These are phyloP conservation scores for Caradrina kadenii DNA, from an alignment of 2,888 invertebrate genomes.

Conservation along the genomic window DNA sequence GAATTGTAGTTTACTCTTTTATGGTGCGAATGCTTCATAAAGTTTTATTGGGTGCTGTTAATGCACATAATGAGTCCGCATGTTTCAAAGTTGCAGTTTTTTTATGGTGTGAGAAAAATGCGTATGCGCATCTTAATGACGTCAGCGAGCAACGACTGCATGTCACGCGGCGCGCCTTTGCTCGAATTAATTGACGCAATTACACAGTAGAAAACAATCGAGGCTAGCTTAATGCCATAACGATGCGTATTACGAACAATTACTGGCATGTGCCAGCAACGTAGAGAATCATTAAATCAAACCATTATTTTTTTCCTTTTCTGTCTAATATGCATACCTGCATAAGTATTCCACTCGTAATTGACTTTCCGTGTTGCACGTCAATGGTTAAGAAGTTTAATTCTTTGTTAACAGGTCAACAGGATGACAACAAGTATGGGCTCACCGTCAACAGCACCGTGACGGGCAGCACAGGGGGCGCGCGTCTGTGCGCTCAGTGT, in stretches of 20 bases:
- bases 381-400: conserved; percentile 1
- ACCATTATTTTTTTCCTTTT: conserved; percentile 50
- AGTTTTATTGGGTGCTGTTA: conserved; percentile 77
- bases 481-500: conserved; percentile 95
- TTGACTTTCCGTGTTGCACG: conserved; percentile 28
- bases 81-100: conserved; percentile 76
- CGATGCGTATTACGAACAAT: conserved; percentile 82
- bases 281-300: conserved; percentile 58
- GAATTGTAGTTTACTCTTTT: conserved; percentile 72
- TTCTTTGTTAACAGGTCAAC: conserved; percentile 79
- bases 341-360: conserved; percentile 29
- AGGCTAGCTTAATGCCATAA: conserved; percentile 80
- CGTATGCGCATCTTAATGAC: conserved; percentile 84
- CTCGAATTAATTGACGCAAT: conserved; percentile 87
- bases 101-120: conserved; percentile 78
- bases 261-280: conserved; percentile 69
- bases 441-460: conserved; percentile 76
- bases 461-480: conserved; percentile 78
- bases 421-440: conserved; percentile 86
- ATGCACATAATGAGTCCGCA: conserved; percentile 74
- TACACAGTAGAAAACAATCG: conserved; percentile 87
- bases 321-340: conserved; percentile 44
- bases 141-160: conserved; percentile 76
- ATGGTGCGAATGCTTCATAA: conserved; percentile 74
- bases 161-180: conserved; percentile 81